phyloP scores from a whole-genome alignment of 2,888 invertebrate species.

The Chydorus sphaericus region DNA sequence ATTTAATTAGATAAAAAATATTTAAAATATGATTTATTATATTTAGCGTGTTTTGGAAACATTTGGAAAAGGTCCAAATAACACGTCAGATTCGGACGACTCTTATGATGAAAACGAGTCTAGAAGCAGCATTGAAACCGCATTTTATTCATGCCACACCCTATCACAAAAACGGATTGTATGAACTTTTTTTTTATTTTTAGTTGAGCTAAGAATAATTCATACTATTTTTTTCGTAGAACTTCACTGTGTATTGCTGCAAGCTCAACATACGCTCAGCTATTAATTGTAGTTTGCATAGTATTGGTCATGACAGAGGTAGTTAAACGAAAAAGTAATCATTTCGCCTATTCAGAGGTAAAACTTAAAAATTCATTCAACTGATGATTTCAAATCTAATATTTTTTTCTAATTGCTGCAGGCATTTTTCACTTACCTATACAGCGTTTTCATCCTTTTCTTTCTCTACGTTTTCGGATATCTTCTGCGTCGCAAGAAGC shows the following conservation, averaged over 20 bases:
- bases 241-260: slow-evolving; percentile 88
- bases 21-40: no score
- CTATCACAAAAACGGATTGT: no score
- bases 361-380: slow-evolving; percentile 17
- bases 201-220: no score
- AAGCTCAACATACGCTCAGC: slow-evolving; percentile 90
- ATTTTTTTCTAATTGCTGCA: slow-evolving; percentile 21
- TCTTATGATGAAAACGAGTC: no score
- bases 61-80: no score
- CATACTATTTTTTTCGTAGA: no score
- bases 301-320: slow-evolving; percentile 91
- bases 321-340: slow-evolving; percentile 78
- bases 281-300: slow-evolving; percentile 81
- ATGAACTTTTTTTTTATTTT: no score
- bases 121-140: no score
- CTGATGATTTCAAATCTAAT: not conserved
- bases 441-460: slow-evolving; percentile 83
- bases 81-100: no score
- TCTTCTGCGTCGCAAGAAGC: not conserved
- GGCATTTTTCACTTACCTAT: slow-evolving; percentile 87
- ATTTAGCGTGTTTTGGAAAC: no score
- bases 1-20: no score
- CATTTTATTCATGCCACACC: no score
- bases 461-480: slow-evolving; percentile 59
- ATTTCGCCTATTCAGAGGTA: slow-evolving; percentile 75